Evolutionary conservation across 2,888 invertebrate species (phyloP), one percentile per base, ranked within the genome.

Genomic region (Heliconius erato): DNA sequence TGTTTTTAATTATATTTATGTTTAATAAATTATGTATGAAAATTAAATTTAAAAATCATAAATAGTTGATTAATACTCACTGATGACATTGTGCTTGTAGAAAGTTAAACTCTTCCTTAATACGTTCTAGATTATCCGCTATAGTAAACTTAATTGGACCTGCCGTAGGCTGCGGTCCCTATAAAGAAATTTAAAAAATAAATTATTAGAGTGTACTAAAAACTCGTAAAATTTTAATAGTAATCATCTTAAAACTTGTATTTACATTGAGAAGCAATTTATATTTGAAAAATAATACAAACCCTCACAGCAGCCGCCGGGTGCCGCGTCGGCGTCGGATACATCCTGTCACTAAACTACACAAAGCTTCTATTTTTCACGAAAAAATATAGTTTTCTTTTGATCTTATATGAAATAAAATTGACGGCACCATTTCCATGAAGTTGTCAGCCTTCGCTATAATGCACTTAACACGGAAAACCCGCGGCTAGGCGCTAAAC

Each of bases 31-130:
- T 63, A 19, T 59, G 11, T 63, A 9, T 63, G 23, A n/a, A 63
- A 63, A 63, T 63, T 23, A 6, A 16, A 49, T 49, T 16, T 59
- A n/a, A 63, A 59, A n/a, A 54, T 74, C 78, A 82, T 19, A 74
- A 74, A 32, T 54, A 76, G 2, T 54, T 71, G n/a, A 65, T 85
- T 78, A 49, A 74, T 89, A 97, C 98, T 98, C 96, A 99, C 99
- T 98, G 98, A 95, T 99, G 99, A 95, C 99, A 99, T 94, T 99
- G 99, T 82, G 98, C 98, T 96, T 99, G 99, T 87, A 99, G 96
- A 95, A 98, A 99, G 96, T 98, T 98, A 94, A 99, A 99, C 95
- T 99, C 99, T 93, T 99, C 99, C 94, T 99, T 99, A 89, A 99
- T 99, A 92, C 99, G 97, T 95, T 99, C 99, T 95, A 99, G 98